Evolutionary conservation across 2,797 vertebrate species (phyloP).

Genomic region (Pantherophis alleghaniensis): DNA sequence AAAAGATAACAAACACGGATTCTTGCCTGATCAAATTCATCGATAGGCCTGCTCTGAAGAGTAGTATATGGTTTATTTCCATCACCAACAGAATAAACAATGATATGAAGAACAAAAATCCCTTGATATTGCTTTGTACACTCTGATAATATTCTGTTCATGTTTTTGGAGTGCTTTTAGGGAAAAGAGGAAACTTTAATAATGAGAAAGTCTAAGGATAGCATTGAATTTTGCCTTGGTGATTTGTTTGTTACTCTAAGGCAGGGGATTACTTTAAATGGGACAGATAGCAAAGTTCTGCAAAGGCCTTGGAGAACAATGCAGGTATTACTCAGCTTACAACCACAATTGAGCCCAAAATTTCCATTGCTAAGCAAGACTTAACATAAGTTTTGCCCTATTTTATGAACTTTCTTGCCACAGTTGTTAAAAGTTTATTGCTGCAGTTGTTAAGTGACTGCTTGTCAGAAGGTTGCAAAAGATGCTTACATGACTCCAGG

Average conservation of each 20-base stretch:
- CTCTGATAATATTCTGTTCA: background rate
- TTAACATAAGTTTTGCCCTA: background rate
- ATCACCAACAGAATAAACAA: background rate
- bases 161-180: background rate
- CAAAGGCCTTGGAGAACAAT: background rate
- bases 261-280: background rate
- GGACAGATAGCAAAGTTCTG: background rate
- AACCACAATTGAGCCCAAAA: background rate
- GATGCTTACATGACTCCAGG: too few species aligned
- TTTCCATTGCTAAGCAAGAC: background rate
- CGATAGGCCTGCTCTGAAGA: background rate
- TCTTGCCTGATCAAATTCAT: background rate
- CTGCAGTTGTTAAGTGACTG: background rate
- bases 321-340: background rate
- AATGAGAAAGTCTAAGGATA: background rate
- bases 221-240: background rate
- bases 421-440: background rate
- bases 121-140: background rate
- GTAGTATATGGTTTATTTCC: background rate
- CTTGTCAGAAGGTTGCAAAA: background rate
- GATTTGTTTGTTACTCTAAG: background rate
- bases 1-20: background rate
- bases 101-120: background rate
- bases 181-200: background rate
- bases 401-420: background rate